These are phyloP conservation scores for Octomys mimax DNA, from an alignment of 2,797 vertebrate genomes.

Conservation along the genomic window DNA sequence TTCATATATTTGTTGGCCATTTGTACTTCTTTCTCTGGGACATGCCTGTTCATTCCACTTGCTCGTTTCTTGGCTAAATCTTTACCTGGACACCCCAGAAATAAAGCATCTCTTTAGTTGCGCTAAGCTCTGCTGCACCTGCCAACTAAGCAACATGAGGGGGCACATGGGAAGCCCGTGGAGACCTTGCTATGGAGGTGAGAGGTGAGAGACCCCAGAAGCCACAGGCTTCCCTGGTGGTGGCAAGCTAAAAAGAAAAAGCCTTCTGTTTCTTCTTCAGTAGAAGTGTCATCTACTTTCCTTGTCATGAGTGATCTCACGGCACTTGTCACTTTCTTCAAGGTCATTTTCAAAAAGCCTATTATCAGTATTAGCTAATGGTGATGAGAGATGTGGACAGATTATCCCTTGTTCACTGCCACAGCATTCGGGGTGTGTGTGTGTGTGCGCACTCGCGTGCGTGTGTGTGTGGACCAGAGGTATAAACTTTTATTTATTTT, in stretches of 20 bases:
- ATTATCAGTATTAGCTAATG: background rate
- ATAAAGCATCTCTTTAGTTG: background rate
- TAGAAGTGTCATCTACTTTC: background rate
- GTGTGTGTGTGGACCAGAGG: background rate
- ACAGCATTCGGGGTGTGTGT: background rate
- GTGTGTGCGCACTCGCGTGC: background rate
- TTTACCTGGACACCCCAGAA: background rate
- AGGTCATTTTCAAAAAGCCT: constrained; percentile 41
- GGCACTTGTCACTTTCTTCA: background rate
- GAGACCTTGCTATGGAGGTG: background rate
- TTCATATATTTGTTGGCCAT: background rate
- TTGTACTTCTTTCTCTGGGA: background rate
- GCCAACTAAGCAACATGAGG: background rate
- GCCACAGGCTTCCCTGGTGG: constrained; percentile 27
- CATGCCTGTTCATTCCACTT: background rate
- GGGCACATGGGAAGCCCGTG: background rate
- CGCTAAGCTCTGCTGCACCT: background rate
- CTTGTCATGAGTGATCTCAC: background rate
- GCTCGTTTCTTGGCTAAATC: background rate
- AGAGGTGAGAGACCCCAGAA: background rate
- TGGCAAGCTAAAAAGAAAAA: constrained; percentile 75
- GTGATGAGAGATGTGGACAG: background rate
- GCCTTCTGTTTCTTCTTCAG: constrained; percentile 37
- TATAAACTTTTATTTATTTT: background rate
- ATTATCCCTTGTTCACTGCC: background rate